Evolutionary conservation across 2,797 vertebrate species (phyloP), one percentile per base, ranked within the genome.

Genomic region (Anguilla anguilla): DNA sequence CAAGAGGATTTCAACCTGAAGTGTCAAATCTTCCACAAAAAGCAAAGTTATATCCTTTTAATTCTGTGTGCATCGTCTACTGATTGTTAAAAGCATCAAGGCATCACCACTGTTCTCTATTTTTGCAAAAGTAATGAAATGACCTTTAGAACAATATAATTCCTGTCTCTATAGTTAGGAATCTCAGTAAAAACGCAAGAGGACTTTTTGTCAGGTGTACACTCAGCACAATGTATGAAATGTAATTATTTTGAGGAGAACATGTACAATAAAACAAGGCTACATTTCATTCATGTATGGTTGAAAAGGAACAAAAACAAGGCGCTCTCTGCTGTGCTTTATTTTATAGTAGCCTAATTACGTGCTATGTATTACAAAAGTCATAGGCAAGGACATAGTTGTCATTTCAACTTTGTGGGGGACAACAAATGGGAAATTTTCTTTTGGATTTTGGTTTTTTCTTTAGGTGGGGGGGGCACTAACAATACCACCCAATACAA

Each of bases 151-250:
- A 49, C 43, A 39, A 67, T 31, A 67, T 51, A 31, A 87, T 64
- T 83, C 59, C 57, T 83, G 35, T 87, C 64, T 67, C 59, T 83
- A 39, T 83, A 83, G 86, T 77, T 87, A 25, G 15, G 51, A 49
- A n/a, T 82, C 43, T 51, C 74, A 43, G 31, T 43, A 43, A 77
- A 43, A 77, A 77, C 22, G 39, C 35, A 77, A 82, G 15, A 25
- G 79, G 79, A 39, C 51, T 35, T 82, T n/a, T 51, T 6, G 17
- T 81, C 77, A n/a, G 22, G 79, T 82, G 43, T 49, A 31, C 46
- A 7, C 46, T 49, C 19, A 51, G n/a, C 46, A n/a, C 79, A 82
- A 82, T 35, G 22, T 0, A 82, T 25, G 7, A 82, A 82, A 51
- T 82, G 19, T 82, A 51, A 82, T n/a, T 25, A 82, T 82, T 51